Conservation (phyloP, 1,140 invertebrate species). For the Drosophila repletoides region DNA sequence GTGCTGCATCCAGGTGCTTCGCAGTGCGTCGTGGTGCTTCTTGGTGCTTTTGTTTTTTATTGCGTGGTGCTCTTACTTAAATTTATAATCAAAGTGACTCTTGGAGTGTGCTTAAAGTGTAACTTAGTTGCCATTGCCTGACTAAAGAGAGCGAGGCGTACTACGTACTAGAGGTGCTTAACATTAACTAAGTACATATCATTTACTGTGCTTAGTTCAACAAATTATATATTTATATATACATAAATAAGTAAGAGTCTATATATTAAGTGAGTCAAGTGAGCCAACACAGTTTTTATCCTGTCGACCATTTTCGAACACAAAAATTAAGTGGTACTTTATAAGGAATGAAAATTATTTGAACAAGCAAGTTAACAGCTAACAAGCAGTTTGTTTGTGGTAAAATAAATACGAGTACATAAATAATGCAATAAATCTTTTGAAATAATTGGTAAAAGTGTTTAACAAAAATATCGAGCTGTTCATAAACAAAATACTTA, state of each 20-base stretch:
- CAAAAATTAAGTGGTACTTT: constrained; percentile 48
- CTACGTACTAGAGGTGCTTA: constrained; percentile 71
- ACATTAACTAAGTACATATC: constrained; percentile 59
- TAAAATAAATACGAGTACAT: neutral
- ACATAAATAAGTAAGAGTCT: constrained; percentile 33
- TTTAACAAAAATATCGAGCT: neutral
- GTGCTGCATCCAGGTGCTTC: too few relatives aligned
- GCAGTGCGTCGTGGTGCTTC: constrained; percentile 1
- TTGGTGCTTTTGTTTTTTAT: neutral
- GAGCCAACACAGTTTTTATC: constrained; percentile 41
- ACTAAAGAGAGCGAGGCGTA: constrained; percentile 48
- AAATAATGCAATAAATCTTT: neutral
- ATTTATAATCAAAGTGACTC: constrained; percentile 43
- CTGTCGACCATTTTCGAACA: constrained; percentile 35
- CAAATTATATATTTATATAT: constrained; percentile 59
- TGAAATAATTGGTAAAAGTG: neutral
- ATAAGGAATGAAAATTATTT: constrained; percentile 36
- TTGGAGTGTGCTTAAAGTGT: constrained; percentile 57
- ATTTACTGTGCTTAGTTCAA: constrained; percentile 59
- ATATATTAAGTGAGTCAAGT: too few relatives aligned
- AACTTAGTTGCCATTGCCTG: constrained; percentile 51
- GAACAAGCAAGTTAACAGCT: constrained; percentile 66
- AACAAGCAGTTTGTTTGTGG: constrained; percentile 53
- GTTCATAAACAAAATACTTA: too few relatives aligned
- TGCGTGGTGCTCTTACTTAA: constrained; percentile 16